Evolutionary conservation across 2,797 vertebrate species (phyloP), one percentile per base, ranked within the genome.

Genomic region (Brachyalestes nurse): DNA sequence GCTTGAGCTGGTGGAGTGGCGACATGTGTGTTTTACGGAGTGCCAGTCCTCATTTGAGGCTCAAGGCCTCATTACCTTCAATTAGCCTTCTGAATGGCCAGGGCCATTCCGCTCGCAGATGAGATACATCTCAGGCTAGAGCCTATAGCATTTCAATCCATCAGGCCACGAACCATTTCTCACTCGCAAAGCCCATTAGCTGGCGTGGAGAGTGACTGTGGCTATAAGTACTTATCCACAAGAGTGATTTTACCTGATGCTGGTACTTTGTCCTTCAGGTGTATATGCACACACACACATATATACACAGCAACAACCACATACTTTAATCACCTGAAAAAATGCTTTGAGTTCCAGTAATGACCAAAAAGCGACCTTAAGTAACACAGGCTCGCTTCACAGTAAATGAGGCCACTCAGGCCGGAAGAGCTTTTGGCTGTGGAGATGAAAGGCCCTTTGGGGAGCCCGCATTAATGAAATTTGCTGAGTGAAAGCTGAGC

Each of bases 391-490:
- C 72, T 25, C 40, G 42, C 88, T 91, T 86, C 40, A 80, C 88
- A 87, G 87, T 89, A 90, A 92, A 93, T 90, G 86, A 89, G 90
- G 80, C 77, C 84, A 60, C 89, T 90, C 85, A 83, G 88, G 90
- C 90, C 87, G 92, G 93, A 93, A 92, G 86, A 85, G 88, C 66
- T 83, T 84, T 86, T 83, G 80, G 84, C 83, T 81, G 86, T 67
- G 4, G 77, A 94, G 92, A 94, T 94, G 93, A 95, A 94, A 95
- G 93, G 86, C 72, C 89, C 89, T 85, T 90, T 23, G 72, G 92
- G 90, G 89, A 92, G 88, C 87, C 86, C 84, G 80, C 80, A 62
- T 92, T 93, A 95, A 93, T 94, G 92, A 95, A 93, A 94, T 91
- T 89, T 94, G 92, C 88, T 93, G 92, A 94, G 93, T 95, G 94